Evolutionary conservation across 2,113 vertebrate species (phyloP), one percentile per base, ranked within the genome.

Genomic region (Nibea coibor): DNA sequence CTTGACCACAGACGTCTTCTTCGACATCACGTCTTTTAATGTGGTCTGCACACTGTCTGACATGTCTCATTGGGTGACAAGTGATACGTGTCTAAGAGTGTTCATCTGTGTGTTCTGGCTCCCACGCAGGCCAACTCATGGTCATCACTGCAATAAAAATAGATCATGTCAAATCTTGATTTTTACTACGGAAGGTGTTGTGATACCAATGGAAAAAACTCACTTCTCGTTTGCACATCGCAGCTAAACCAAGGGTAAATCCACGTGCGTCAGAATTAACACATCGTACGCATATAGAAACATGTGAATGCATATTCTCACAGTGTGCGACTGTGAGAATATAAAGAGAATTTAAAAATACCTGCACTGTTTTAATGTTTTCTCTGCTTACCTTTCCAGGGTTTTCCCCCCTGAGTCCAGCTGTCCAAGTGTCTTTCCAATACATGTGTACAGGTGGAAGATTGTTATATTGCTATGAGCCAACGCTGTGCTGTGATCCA

Each of bases 381-480:
- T 73, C n/a, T 65, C 45, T 17, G 5, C 56, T 79, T 24, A 66
- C 65, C 42, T 76, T 77, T 70, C 54, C 35, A 59, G 53, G 56
- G 39, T 6, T 61, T 77, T 75, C 53, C 63, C 65, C 64, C 50
- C 51, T 2, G 7, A 50, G 19, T 54, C 47, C 78, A 75, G 72
- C 83, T 76, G 72, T 73, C 74, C 42, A 31, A 59, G 43, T 43
- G 80, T 80, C 28, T 85, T 17, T 53, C 70, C 76, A 74, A 89
- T 85, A 72, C 82, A 87, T 87, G 66, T 73, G 47, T 80, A 88
- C 86, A 93, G 88, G 91, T 90, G 87, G 67, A 87, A 50, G 69
- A 81, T 63, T 83, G 74, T 72, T 88, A 43, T 53, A 69, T 50
- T 69, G 63, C 83, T 57, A 53, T 1, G 54, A 80, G 86, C 87